Evolutionary conservation across 2,888 invertebrate genomes (phyloP).

Genomic region (Tenthredo amoena): DNA sequence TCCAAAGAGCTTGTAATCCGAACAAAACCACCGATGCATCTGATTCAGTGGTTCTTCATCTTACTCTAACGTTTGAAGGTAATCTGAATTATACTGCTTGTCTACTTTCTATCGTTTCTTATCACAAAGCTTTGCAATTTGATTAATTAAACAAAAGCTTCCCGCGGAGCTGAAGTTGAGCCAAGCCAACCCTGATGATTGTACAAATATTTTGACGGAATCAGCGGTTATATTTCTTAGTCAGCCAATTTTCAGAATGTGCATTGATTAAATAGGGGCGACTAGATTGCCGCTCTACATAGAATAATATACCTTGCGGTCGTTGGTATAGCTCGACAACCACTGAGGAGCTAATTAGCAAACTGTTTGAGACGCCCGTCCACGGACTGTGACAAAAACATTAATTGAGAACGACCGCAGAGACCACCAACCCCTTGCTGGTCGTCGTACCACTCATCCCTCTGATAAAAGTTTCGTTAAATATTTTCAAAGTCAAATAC

Average conservation of each 20-base stretch:
- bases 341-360: conserved; percentile 23
- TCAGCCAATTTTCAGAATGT: background rate
- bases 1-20: background rate
- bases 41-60: background rate
- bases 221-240: background rate
- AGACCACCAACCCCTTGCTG: background rate
- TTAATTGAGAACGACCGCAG: conserved; percentile 25
- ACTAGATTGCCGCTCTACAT: background rate
- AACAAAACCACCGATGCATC: conserved; percentile 16
- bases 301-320: background rate
- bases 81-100: background rate
- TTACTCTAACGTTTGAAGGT: background rate
- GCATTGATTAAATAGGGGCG: background rate
- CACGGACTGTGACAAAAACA: conserved; percentile 14
- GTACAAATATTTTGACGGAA: conserved; percentile 29
- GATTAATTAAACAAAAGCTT: background rate
- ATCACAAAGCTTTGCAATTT: background rate
- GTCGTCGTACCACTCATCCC: background rate
- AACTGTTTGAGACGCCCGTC: conserved; percentile 34
- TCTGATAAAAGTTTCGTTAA: conserved; percentile 27
- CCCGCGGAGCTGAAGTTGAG: background rate
- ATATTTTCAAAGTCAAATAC: conserved; percentile 1
- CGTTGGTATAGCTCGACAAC: background rate
- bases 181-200: background rate
- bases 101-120: background rate